Conservation (phyloP, 2,113 vertebrate genomes). For the Serilophus lunatus region DNA sequence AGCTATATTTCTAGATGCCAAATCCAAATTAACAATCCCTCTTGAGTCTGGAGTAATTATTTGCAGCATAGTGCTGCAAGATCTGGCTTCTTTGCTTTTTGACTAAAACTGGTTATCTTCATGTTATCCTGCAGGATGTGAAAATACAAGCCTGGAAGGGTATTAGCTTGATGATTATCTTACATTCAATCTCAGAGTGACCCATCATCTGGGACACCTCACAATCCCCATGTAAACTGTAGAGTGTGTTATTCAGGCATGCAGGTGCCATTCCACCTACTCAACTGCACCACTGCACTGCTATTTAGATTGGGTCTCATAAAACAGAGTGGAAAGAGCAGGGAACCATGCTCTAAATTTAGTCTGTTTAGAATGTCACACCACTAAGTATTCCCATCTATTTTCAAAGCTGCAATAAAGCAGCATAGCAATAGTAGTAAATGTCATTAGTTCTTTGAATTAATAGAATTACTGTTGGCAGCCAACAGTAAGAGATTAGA, state of each 20-base stretch:
- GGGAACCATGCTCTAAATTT: constrained; percentile 11
- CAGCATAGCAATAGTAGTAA: constrained; percentile 31
- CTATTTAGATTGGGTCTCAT: not conserved
- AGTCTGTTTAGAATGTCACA: constrained; percentile 18
- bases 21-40: not conserved
- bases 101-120: not conserved
- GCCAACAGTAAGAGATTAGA: constrained; percentile 8
- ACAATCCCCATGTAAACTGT: not conserved
- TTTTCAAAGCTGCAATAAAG: constrained; percentile 33
- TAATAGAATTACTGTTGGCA: constrained; percentile 56
- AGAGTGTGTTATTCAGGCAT: not conserved
- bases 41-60: not conserved
- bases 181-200: not conserved
- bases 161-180: not conserved
- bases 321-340: not conserved
- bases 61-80: not conserved
- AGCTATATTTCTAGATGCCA: not conserved
- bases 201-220: not conserved
- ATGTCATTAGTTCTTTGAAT: constrained; percentile 62
- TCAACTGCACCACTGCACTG: rapidly evolving
- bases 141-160: not conserved
- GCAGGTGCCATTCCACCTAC: not conserved
- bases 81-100: not conserved
- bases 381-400: not conserved
- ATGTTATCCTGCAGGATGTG: not conserved